Evolutionary conservation across 2,797 vertebrate species (phyloP).

Genomic region (Gouania willdenowi): DNA sequence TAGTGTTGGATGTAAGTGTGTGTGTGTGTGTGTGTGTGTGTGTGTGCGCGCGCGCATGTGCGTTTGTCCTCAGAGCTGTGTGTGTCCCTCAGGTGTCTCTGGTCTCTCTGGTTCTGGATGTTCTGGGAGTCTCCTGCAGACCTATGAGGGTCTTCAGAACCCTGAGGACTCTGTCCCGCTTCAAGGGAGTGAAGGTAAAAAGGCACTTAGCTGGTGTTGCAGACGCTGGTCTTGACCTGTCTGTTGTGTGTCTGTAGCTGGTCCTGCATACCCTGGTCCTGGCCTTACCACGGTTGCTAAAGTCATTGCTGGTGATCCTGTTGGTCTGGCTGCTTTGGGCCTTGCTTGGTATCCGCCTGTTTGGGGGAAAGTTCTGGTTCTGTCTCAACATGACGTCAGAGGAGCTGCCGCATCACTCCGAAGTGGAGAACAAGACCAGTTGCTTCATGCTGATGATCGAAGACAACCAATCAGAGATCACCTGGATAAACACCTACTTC

Average conservation of each 20-base stretch:
- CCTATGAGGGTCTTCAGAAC: slow-evolving; percentile 83
- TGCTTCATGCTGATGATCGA: slow-evolving; percentile 70
- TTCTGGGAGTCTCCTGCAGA: slow-evolving; percentile 81
- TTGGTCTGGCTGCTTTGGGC: slow-evolving; percentile 90
- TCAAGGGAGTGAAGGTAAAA: slow-evolving; percentile 89
- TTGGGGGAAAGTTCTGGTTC: slow-evolving; percentile 83
- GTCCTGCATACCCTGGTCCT: slow-evolving; percentile 67
- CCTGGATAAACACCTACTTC: slow-evolving; percentile 80
- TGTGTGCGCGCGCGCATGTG: too few species aligned
- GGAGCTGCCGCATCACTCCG: background rate
- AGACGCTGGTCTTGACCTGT: background rate
- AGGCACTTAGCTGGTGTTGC: too few species aligned
- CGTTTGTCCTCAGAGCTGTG: background rate
- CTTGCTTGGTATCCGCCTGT: slow-evolving; percentile 85
- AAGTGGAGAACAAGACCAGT: slow-evolving; percentile 76
- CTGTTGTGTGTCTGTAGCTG: background rate
- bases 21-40: too few species aligned
- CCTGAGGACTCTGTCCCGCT: slow-evolving; percentile 84
- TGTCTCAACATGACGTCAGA: slow-evolving; percentile 81
- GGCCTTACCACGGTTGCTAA: slow-evolving; percentile 82
- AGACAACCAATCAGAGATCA: slow-evolving; percentile 26
- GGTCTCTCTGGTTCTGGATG: slow-evolving; percentile 79
- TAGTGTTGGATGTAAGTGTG: slow-evolving; percentile 83
- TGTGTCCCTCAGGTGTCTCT: slow-evolving; percentile 78
- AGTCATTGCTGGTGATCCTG: slow-evolving; percentile 80